Evolutionary conservation across 2,888 invertebrate species (phyloP), one percentile per base, ranked within the genome.

Genomic region (Kuschelorhynchus macadamiae): DNA sequence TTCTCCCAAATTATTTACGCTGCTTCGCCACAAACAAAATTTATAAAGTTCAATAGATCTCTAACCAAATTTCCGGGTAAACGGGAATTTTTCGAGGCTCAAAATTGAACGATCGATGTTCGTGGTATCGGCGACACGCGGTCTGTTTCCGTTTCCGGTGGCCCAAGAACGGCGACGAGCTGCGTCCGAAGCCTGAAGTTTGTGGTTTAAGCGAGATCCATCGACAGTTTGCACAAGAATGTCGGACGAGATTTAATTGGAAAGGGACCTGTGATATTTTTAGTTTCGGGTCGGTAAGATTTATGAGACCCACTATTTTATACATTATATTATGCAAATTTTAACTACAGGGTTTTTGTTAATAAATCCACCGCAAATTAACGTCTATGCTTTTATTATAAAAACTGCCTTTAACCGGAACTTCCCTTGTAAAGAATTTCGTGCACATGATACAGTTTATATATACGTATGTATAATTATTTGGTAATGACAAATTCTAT

Each of bases 141-240:
- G 66, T 66, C 66, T 66, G 60, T 66, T 66, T 66, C 66, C 66
- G 66, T 50, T 66, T 60, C 66, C 59, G 66, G 59, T 66, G 36
- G 59, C 12, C 47, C 36, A 56, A 64, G 64, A 64, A 64, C 56
- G 56, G 41, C 50, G 61, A 52, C 61, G 42, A 50, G 30, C 33
- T 20, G 57, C 65, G 44, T 32, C 14, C 52, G 21, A 56, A 57
- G 44, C 33, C 14, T 46, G 21, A 56, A 7, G 4, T 59, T n/a
- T 42, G 56, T 33, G 65, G 57, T 65, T 44, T 59, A 59, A 59
- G 50, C 57, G 52, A 57, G 52, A 42, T 33, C 50, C 17, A 50
- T 65, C 33, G 57, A 59, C 47, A 59, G 47, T 59, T 59, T 46
- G 47, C 47, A 17, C 46, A 59, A 47, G 47, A 46, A 44, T 57